These are phyloP conservation scores for Brachypterus glaber DNA, from an alignment of 2,888 invertebrate species.

Conservation along the genomic window DNA sequence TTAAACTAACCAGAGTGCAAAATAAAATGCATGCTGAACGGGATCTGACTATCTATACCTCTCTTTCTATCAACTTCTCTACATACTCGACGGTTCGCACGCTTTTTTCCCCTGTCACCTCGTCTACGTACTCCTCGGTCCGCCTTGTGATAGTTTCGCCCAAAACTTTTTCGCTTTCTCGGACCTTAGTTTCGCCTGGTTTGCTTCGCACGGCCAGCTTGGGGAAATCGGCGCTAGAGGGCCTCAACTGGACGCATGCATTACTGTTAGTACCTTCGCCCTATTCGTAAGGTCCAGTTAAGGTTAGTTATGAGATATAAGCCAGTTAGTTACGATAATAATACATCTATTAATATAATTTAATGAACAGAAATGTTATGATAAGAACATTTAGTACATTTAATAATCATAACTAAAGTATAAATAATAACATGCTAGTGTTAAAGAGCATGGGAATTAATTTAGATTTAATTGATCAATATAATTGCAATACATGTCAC, in stretches of 20 bases:
- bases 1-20: conserved; percentile 37
- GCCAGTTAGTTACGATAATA: conserved; percentile 27
- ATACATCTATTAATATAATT: conserved; percentile 9
- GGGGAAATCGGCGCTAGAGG: conserved; percentile 61
- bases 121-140: conserved; percentile 83
- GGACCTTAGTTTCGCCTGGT: conserved; percentile 73
- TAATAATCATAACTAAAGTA: too few relatives aligned
- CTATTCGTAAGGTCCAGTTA: conserved; percentile 30
- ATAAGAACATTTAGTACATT: too few relatives aligned
- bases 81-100: conserved; percentile 88
- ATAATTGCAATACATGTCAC: too few relatives aligned
- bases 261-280: conserved; percentile 34
- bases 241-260: conserved; percentile 44
- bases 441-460: too few relatives aligned
- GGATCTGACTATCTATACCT: conserved; percentile 52
- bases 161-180: conserved; percentile 83
- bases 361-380: conserved; percentile 10
- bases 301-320: conserved; percentile 26
- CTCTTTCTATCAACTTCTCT: conserved; percentile 91
- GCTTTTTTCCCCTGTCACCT: conserved; percentile 73
- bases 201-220: conserved; percentile 82
- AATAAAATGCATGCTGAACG: conserved; percentile 30
- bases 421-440: too few relatives aligned
- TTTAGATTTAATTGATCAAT: too few relatives aligned
- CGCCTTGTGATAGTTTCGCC: conserved; percentile 78